These are phyloP conservation scores for Tetragonisca angustula DNA, from an alignment of 2,888 invertebrate genomes.

Conservation along the genomic window DNA sequence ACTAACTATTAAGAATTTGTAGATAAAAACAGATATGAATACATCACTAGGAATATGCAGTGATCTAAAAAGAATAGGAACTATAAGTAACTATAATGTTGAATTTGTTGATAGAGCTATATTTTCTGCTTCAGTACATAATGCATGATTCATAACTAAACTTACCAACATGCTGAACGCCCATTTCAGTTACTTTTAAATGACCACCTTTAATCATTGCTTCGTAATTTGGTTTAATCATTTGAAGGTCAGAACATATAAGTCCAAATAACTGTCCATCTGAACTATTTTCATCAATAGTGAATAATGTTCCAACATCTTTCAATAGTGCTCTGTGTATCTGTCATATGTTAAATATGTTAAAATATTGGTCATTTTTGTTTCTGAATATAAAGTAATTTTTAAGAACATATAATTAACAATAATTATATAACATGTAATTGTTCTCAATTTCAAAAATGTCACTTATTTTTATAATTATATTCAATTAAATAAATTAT, in stretches of 20 bases:
- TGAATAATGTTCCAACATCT: constrained; percentile 91
- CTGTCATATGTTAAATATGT: constrained; percentile 83
- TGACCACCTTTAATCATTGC: constrained; percentile 94
- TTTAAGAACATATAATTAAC: neutral
- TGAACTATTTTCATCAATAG: constrained; percentile 89
- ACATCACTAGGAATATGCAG: neutral
- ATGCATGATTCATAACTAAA: constrained; percentile 74
- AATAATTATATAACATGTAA: no score
- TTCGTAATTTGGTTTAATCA: constrained; percentile 95
- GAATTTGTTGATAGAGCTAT: neutral
- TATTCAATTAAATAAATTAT: neutral
- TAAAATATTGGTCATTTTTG: constrained; percentile 26
- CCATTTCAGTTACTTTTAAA: constrained; percentile 93
- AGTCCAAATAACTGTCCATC: constrained; percentile 93
- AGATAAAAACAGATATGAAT: constrained; percentile 19
- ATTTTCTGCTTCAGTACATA: neutral
- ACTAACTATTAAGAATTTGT: neutral
- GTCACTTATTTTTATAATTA: neutral
- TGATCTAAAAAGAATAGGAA: neutral
- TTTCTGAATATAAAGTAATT: neutral
- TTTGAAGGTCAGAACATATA: constrained; percentile 89
- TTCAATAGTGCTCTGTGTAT: constrained; percentile 89
- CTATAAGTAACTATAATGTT: neutral
- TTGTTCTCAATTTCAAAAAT: neutral
- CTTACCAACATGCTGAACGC: constrained; percentile 89